Base-by-base conservation (phyloP, 2,888 invertebrate species). In the Metopia argyrocephala region DNA sequence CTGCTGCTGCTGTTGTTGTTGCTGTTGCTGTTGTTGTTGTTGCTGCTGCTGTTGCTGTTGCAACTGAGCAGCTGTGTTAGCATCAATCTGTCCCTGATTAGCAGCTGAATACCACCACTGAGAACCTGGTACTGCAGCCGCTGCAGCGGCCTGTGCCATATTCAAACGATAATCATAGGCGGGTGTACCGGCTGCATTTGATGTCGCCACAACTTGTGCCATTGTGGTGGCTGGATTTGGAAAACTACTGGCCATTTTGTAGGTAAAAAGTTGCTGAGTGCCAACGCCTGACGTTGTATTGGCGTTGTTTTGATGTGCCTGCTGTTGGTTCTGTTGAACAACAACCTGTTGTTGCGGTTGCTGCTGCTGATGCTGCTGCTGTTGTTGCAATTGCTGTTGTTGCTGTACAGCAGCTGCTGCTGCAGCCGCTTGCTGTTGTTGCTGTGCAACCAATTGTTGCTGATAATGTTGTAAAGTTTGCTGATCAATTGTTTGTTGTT, bases 201-300 rank as follows among this genome's bases (percentile, higher is more conserved):
- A 92, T 86, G 93, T 92, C 85, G 93, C 92, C 85, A 93, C 92
- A 91, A 92, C 93, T 91, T 91, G 93, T 88, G 91, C 92, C 91
- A 93, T 93, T 89, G 93, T 94, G 91, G 93, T 94, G 91, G 92
- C 92, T 86, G 93, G 93, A 90, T 93, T 93, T 87, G 95, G 93
- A 92, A 96, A 95, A 90, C 94, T 95, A 90, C 94, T 94, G 87
- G 95, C 94, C 95, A 96, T 95, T 93, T 96, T 96, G 91, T 96
- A 96, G 83, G 94, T 94, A 90, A 95, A 96, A 85, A 95, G 92
- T 91, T 95, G 95, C 89, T 95, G 95, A 85, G 93, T 92, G 66
- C 92, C 92, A 83, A 92, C 92, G 83, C 92, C 92, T 82, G 92
- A 91, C 61, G 93, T 92, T 84, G 92, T 92, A 80, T 90, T 89